phyloP scores from a whole-genome alignment of 2,888 invertebrate species.

The Phytoseiulus persimilis region DNA sequence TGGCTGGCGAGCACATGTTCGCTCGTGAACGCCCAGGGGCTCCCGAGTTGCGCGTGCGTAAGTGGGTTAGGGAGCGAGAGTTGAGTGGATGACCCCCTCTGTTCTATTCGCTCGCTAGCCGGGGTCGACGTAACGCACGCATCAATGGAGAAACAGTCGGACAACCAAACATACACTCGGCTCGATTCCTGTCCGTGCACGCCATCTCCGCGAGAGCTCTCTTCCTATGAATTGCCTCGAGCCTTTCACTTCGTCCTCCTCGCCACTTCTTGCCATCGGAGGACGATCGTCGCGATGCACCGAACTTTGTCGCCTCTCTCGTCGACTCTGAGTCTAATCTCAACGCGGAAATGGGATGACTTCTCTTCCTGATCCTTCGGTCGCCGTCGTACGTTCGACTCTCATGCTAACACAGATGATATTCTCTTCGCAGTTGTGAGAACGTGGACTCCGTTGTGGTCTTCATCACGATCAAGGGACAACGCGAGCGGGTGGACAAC shows the following conservation, averaged over 20 bases:
- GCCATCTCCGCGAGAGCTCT: not conserved
- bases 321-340: too few species aligned
- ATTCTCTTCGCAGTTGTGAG: constrained; percentile 59
- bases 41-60: not conserved
- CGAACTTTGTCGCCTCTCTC: too few species aligned
- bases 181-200: not conserved
- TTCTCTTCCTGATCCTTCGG: too few species aligned
- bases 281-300: too few species aligned
- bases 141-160: not conserved
- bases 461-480: constrained; percentile 69
- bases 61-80: not conserved
- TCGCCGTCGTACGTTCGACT: too few species aligned
- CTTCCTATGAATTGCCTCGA: not conserved
- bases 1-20: not conserved
- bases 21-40: not conserved
- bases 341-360: too few species aligned
- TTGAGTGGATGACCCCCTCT: not conserved
- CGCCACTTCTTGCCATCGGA: not conserved
- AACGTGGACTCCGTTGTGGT: constrained; percentile 70
- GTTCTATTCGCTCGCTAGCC: not conserved
- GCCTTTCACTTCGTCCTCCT: not conserved
- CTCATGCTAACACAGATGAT: not conserved
- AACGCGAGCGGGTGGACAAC: constrained; percentile 74
- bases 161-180: not conserved
- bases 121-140: not conserved